Base-by-base conservation (phyloP, 2,113 vertebrate genomes). In the Gambusia affinis region DNA sequence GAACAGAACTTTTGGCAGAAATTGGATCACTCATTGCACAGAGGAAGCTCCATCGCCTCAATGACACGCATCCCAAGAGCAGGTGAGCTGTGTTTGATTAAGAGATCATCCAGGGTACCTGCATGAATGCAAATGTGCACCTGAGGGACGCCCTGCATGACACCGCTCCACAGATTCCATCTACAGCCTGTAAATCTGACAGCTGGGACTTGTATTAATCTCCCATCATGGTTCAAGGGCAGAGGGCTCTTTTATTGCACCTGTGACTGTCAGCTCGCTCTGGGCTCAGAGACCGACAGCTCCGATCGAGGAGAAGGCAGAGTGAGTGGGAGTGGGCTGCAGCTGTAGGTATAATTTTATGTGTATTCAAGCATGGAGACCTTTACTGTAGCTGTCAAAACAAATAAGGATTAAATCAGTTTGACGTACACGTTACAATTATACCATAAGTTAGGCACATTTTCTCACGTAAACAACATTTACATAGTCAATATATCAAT, bases 41-140 rank as follows among this genome's bases (percentile, higher is more conserved):
- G 67, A 79, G 66, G 66, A 81, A 73, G 76, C 79, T 73, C 81
- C 72, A 76, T 69, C 73, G 65, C 51, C 17, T 81, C 61, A 4
- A 70, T 12, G 69, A 77, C 64, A 47, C 8, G 1, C 67, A 70
- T 75, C 75, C 79, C 37, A 57, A 76, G 75, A 85, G 82, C 82
- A 83, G 83, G 81, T 80, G 87, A 90, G 84, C 62, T 42, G 60
- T 87, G 78, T 89, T 90, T 89, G 87, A 90, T 85, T 79, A 91
- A 87, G 85, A 86, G 87, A 89, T 89, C 82, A 82, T 70, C 57
- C 78, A 73, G 72, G 24, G 78, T 65, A 72, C 78, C 84, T 68
- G 82, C 62, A 64, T 86, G 86, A 91, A 91, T 89, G 90, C 86
- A 87, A 89, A 91, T 84, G 84, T 54, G 69, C 24, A 22, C 67